Evolutionary conservation across 2,797 vertebrate species (phyloP), one percentile per base, ranked within the genome.

Genomic region (Xerus rutilus): DNA sequence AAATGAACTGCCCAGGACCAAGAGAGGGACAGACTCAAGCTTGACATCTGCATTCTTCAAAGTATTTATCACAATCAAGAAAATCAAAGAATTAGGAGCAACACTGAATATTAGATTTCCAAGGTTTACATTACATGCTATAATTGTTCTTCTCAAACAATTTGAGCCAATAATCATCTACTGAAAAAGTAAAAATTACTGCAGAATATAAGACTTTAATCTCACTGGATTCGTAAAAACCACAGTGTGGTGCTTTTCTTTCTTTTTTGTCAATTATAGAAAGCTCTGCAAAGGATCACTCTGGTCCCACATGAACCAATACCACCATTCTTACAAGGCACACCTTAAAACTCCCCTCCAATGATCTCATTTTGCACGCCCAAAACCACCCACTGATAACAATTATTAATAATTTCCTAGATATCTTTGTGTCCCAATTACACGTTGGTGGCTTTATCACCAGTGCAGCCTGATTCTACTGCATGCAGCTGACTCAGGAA

Each of bases 21-120:
- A 28, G 5, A 57, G 30, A 82, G 47, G 25, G 77, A 83, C n/a
- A 93, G 28, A 86, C 35, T 17, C 10, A 59, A 47, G 64, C 14
- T 6, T 65, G 25, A 95, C 25, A 81, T 32, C 14, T 90, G 23
- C 64, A 74, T 88, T 93, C 57, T 86, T 64, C 91, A 59, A 93
- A 30, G 21, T n/a, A 54, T 52, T 72, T 78, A 86, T 52, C 35
- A 89, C 23, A 49, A 96, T 20, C 35, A 65, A 9, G n/a, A 73
- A 93, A 88, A 43, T 28, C 49, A 93, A 57, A 64, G 47, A 89
- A 72, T 43, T 79, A 78, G 57, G 52, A 82, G 6, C 17, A 62
- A 92, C 77, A 77, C 0, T 52, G 7, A 25, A 5, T 39, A 39
- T 57, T 6, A n/a, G 20, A 76, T 69, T 45, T 57, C 23, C 84